These are phyloP conservation scores for Morpho helenor DNA, from an alignment of 2,888 invertebrate genomes.

Conservation along the genomic window DNA sequence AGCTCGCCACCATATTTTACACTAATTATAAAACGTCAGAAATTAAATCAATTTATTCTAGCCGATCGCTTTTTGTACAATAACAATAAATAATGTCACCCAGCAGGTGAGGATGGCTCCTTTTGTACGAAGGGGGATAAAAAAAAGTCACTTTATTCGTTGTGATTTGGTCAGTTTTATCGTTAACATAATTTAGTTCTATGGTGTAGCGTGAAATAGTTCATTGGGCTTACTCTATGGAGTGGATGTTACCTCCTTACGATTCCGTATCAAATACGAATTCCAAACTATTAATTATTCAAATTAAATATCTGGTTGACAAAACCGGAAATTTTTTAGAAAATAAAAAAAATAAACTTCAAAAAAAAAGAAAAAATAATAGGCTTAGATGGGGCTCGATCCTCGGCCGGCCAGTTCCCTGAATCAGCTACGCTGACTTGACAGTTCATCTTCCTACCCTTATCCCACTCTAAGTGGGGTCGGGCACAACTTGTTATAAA, in stretches of 20 bases:
- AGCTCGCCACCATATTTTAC: conserved; percentile 66
- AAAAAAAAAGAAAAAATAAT: no score
- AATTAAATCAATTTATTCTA: conserved; percentile 67
- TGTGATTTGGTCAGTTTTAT: conserved; percentile 73
- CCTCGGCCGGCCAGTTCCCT: no score
- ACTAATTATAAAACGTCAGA: conserved; percentile 66
- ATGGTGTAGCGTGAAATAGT: conserved; percentile 69
- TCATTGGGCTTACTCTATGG: conserved; percentile 36
- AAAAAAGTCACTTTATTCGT: conserved; percentile 58
- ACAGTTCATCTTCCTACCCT: no score
- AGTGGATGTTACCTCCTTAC: conserved; percentile 37
- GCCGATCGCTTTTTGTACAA: conserved; percentile 35
- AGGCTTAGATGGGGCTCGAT: no score
- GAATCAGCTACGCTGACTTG: no score
- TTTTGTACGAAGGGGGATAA: conserved; percentile 46
- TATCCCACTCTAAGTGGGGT: no score
- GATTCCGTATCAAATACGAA: not conserved
- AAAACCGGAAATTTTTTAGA: no score
- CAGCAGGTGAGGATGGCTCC: conserved; percentile 68
- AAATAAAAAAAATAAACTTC: no score
- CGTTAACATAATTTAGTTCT: conserved; percentile 67
- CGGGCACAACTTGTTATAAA: no score
- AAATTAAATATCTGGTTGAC: no score
- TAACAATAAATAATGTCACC: conserved; percentile 65
- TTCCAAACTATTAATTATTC: not conserved